Percentiles rank a stretch among this genome's conserved stretches.
phyloP scores from a whole-genome alignment of 2,797 vertebrate species.

The Microtus obscurus region DNA sequence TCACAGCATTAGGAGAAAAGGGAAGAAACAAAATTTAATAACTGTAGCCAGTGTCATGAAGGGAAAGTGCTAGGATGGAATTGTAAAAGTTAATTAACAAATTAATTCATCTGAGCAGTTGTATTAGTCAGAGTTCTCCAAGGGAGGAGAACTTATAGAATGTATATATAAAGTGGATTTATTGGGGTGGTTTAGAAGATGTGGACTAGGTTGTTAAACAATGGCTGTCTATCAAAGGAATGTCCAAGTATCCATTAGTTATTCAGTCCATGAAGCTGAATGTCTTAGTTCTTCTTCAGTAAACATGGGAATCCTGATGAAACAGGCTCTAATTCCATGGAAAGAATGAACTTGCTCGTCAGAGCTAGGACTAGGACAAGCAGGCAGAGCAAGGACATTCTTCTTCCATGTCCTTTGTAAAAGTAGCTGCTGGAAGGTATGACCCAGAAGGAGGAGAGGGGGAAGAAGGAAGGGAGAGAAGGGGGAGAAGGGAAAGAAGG shows the following conservation, averaged over 20 bases:
- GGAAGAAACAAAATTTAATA: neutral
- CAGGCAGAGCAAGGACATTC: neutral
- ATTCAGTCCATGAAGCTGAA: neutral
- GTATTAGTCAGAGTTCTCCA: neutral
- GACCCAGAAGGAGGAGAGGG: neutral
- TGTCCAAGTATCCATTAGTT: neutral
- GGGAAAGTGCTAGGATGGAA: neutral
- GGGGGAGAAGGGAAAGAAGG: too few species aligned
- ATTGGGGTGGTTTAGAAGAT: neutral
- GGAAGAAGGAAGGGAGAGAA: too few species aligned
- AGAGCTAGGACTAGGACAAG: neutral
- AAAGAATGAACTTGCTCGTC: neutral
- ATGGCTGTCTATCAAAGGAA: neutral
- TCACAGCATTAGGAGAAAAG: neutral
- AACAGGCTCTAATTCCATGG: neutral
- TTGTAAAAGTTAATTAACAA: neutral
- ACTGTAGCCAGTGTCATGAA: neutral
- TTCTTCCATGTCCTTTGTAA: neutral
- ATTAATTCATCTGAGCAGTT: neutral
- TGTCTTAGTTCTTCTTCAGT: neutral
- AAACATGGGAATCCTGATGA: too few species aligned
- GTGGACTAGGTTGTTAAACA: neutral
- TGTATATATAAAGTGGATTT: neutral
- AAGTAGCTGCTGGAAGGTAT: too few species aligned
- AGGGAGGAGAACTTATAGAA: neutral